A percentile compares a stretch with the other conserved stretches of the same genome.
These are phyloP conservation scores for Caenorhabditis afra DNA, from an alignment of 2,888 invertebrate species.

Conservation along the genomic window DNA sequence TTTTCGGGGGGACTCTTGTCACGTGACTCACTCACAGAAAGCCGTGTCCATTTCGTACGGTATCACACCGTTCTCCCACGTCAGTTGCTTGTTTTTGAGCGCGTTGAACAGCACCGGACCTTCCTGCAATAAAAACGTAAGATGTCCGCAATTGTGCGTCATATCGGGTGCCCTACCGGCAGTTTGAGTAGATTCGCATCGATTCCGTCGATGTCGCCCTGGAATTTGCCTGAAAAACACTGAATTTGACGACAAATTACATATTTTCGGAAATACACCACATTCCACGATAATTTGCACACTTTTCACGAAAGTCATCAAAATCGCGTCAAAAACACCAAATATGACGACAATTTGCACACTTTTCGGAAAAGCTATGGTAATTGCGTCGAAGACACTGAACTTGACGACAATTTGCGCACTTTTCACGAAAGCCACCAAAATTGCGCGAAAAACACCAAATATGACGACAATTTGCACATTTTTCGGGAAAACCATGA, in stretches of 20 bases:
- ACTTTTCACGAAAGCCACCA: not conserved
- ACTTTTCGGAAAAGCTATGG: too few relatives aligned
- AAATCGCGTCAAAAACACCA: not conserved
- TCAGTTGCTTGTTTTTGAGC: slow-evolving; percentile 76
- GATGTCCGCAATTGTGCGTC: not conserved
- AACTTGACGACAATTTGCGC: not conserved
- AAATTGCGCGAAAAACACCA: not conserved
- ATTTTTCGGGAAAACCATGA: too few relatives aligned
- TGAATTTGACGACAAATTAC: not conserved
- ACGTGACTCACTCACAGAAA: slow-evolving; percentile 76
- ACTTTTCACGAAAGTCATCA: not conserved
- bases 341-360: not conserved
- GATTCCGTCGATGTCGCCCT: slow-evolving; percentile 80
- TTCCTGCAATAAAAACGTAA: slow-evolving; percentile 61
- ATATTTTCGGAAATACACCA: too few relatives aligned
- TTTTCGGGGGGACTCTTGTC: not conserved
- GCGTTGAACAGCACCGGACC: slow-evolving; percentile 77
- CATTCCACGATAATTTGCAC: too few relatives aligned
- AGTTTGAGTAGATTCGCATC: slow-evolving; percentile 69
- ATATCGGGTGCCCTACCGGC: slow-evolving; percentile 54
- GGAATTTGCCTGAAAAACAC: slow-evolving; percentile 77
- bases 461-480: not conserved
- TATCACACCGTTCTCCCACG: slow-evolving; percentile 76
- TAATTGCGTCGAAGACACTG: slow-evolving; percentile 74
- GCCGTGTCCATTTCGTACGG: slow-evolving; percentile 79